Base-by-base conservation (phyloP, 2,113 vertebrate species). In the Hyperopisus bebe region DNA sequence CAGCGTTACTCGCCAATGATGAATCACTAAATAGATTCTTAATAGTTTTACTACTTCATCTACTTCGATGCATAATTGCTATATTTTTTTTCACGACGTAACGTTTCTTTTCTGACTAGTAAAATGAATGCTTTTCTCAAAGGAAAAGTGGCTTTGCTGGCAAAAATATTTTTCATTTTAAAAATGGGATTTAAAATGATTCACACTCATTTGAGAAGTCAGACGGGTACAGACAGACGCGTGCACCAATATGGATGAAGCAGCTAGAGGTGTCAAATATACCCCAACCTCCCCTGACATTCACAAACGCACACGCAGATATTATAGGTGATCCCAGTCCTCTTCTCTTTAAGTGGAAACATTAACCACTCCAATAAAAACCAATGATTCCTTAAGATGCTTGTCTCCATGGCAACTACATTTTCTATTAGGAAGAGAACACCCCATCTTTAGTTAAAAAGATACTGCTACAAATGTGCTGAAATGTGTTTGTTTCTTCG, bases 321-420 rank as follows among this genome's bases (percentile, higher is more conserved):
- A 83, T n/a, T 42, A 47, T 24, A 3, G 46, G 21, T n/a, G 82
- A 47, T 84, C 44, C 24, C 44, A 84, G 82, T 47, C 19, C 44
- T 84, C 46, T 35, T 35, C 31, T 53, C 31, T 86, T 13, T 88
- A 88, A 70, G 51, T 88, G 42, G 42, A 46, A 88, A 47, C 7
- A 27, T 70, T 47, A 47, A 74, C 44, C 10, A n/a, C 44, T 84
- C 51, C n/a, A 89, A 58, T 58, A 46, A 55, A 39, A 89, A 84
- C 17, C 77, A 47, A 47, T 5, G 19, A 27, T 58, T n/a, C 46
- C 31, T 24, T 70, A 80, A 1, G 44, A 88, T 77, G 47, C 74
- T 55, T 21, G 35, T 84, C 77, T 17, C 88, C 88, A 89, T 89
- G 50, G 35, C 51, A 84, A 84, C 80, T 89, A n/a, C 80, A 83